phyloP scores from a whole-genome alignment of 2,888 invertebrate species.

The Scaeva pyrastri region DNA sequence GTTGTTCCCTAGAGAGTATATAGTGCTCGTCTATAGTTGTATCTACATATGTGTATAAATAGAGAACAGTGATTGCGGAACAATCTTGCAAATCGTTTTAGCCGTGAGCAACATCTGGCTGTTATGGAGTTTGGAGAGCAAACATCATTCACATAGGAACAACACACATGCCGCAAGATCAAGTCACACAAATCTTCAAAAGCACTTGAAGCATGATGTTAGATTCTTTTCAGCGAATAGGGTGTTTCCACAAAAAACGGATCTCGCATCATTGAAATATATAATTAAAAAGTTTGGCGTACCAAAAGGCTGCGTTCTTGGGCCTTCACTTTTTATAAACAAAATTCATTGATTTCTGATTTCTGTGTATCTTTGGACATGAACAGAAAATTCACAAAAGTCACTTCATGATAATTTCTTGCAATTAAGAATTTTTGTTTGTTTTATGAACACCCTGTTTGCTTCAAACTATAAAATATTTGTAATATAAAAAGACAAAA shows the following conservation, averaged over 20 bases:
- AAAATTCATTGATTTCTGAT: no score
- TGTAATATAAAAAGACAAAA: not conserved
- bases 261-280: no score
- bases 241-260: not conserved
- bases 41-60: not conserved
- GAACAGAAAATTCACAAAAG: no score
- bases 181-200: conserved; percentile 55
- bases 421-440: not conserved
- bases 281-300: not conserved
- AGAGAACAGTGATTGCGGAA: conserved; percentile 60
- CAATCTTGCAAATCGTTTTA: conserved; percentile 68
- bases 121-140: conserved; percentile 47
- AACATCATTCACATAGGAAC: conserved; percentile 33
- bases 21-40: not conserved
- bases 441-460: not conserved
- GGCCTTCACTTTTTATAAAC: not conserved
- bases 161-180: conserved; percentile 30
- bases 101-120: conserved; percentile 69
- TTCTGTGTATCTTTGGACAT: no score
- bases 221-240: not conserved
- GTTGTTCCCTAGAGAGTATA: conserved; percentile 53
- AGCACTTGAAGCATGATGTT: conserved; percentile 50
- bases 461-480: not conserved
- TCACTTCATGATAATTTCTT: no score
- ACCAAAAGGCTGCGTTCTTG: not conserved